Evolutionary conservation across 1,140 invertebrate species (phyloP).

Genomic region (Pseudomyrmex pallidus): DNA sequence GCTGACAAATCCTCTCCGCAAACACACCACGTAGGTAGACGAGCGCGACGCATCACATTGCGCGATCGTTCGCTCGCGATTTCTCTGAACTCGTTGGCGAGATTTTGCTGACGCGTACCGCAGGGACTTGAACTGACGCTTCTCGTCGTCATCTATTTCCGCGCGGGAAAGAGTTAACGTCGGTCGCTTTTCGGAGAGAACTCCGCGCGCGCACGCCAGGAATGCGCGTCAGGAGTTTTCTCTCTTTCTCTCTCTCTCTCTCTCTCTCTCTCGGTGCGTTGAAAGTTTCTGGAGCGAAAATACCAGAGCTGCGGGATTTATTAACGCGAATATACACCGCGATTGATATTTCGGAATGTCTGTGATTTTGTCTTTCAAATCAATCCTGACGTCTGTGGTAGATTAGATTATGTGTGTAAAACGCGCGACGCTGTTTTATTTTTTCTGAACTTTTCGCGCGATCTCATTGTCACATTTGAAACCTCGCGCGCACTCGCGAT

Average conservation of each 20-base stretch:
- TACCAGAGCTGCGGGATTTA: slow-evolving; percentile 4
- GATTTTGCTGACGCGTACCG: slow-evolving; percentile 5
- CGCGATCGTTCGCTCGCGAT: slow-evolving; percentile 10
- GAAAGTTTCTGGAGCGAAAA: background rate
- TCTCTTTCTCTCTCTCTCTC: too few relatives aligned
- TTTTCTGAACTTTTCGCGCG: too few relatives aligned
- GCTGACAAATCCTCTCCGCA: slow-evolving; percentile 13
- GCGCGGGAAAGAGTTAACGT: background rate
- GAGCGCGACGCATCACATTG: background rate
- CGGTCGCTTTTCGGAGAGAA: background rate
- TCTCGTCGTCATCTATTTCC: slow-evolving; percentile 19
- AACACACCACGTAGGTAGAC: slow-evolving; percentile 7
- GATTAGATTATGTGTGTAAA: too few relatives aligned
- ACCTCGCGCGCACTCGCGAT: background rate
- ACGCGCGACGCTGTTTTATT: background rate
- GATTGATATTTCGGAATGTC: background rate
- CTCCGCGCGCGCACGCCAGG: too few relatives aligned
- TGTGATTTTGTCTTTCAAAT: background rate
- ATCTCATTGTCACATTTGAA: background rate
- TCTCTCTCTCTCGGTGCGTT: background rate
- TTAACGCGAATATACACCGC: background rate
- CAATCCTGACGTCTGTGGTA: too few relatives aligned
- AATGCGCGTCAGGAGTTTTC: too few relatives aligned
- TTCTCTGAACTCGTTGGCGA: slow-evolving; percentile 39
- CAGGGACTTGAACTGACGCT: background rate